phyloP scores from a whole-genome alignment of 2,888 invertebrate genomes.

The Baronia brevicornis region DNA sequence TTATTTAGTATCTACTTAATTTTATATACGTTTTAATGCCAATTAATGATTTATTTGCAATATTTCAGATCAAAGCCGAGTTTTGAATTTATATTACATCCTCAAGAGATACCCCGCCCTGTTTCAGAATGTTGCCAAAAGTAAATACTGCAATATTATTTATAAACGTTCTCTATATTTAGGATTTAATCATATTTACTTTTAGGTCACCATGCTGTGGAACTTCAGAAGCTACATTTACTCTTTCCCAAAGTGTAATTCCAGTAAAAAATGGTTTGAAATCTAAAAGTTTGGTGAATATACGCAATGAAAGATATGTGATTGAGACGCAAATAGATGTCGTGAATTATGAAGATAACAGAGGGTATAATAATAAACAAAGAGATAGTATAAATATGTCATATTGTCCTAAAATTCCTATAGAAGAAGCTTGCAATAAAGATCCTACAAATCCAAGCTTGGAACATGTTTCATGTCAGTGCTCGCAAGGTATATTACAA shows the following conservation, averaged over 20 bases:
- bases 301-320: constrained; percentile 21
- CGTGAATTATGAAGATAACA: not conserved
- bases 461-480: constrained; percentile 26
- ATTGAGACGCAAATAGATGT: constrained; percentile 16
- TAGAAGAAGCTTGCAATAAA: constrained; percentile 13
- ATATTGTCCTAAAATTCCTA: constrained; percentile 1
- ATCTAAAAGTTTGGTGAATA: constrained; percentile 29
- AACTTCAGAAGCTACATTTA: no score
- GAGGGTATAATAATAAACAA: not conserved
- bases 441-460: constrained; percentile 11
- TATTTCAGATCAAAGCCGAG: constrained; percentile 32
- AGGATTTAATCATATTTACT: no score
- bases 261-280: constrained; percentile 20
- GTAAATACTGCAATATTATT: constrained; percentile 23
- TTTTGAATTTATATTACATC: constrained; percentile 43
- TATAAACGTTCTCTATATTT: constrained; percentile 18
- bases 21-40: not conserved
- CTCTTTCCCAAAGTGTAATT: no score
- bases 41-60: no score
- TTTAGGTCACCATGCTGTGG: no score
- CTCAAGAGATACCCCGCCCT: constrained; percentile 37
- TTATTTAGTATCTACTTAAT: not conserved
- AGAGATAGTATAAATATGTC: constrained; percentile 1
- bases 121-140: constrained; percentile 38
- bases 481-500: constrained; percentile 20